Evolutionary conservation across 2,888 invertebrate genomes (phyloP), one percentile per base, ranked within the genome.

Genomic region (Microchrysa polita): DNA sequence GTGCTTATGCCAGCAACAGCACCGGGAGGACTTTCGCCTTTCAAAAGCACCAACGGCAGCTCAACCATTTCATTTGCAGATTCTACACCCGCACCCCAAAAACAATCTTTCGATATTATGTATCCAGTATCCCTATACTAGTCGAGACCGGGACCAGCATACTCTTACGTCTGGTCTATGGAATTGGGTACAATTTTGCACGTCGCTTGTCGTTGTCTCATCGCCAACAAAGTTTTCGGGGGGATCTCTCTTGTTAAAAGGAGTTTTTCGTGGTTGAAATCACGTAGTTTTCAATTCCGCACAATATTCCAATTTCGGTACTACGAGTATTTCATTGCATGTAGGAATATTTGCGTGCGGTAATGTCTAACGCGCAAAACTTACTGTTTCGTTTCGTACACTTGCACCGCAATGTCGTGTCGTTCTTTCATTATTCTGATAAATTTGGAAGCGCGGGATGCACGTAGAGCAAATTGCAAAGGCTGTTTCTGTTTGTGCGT

Each of bases 1-100:
- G 67, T 53, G 27, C 67, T 67, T 53, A 23, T 52, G 67, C 23
- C 67, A 67, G 53, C 52, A 23, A 42, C 67, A 67, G 61, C n/a
- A 40, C 27, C 27, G 27, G 14, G 18, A 59, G 57, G 18, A 18
- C 22, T 20, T 23, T 59, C n/a, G 59, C 59, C 7, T 59, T 22
- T 5, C 16, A 16, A 9, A 52, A 52, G 16, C 23, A 59, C 7
- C 12, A 34, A 7, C 27, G 7, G 27, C 27, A 34, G n/a, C n/a
- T n/a, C n/a, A n/a, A 34, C 27, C 7, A 34, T 34, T n/a, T 34
- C 27, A 34, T 34, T 34, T 34, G 27, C 27, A 7, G 27, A 34
- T 2, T 34, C 27, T 34, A 5, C 7, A 7, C 27, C 4, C 7
- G 2, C 27, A 34, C n/a, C n/a, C n/a, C n/a, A n/a, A n/a, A n/a